Evolutionary conservation across 2,113 vertebrate species (phyloP).

Genomic region (Thymallus thymallus): DNA sequence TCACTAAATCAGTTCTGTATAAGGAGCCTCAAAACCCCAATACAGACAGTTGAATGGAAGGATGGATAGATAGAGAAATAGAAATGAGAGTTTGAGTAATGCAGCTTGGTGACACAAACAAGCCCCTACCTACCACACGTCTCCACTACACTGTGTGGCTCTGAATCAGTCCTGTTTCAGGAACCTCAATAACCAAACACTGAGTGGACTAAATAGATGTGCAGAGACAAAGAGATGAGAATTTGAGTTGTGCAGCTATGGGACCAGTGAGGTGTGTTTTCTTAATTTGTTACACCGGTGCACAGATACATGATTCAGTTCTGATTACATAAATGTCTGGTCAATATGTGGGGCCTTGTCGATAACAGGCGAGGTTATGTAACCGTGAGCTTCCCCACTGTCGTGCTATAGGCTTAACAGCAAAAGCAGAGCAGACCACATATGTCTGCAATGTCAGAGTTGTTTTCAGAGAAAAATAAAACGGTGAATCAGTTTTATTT

Average conservation of each 20-base stretch:
- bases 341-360: constrained; percentile 37
- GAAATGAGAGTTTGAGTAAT: background rate
- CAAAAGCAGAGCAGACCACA: constrained; percentile 1
- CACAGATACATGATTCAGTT: constrained; percentile 58
- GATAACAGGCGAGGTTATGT: constrained; percentile 34
- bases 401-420: background rate
- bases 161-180: constrained; percentile 29
- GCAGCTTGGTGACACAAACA: background rate
- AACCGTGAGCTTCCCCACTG: background rate
- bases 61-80: background rate
- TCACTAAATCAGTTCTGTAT: constrained; percentile 27
- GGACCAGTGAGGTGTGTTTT: constrained; percentile 3
- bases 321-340: constrained; percentile 42
- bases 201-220: background rate
- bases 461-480: constrained; percentile 36
- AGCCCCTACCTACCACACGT: background rate
- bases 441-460: constrained; percentile 18
- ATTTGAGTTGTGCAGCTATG: background rate
- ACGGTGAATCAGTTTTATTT: constrained; percentile 18
- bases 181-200: constrained; percentile 33
- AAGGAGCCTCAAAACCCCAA: constrained; percentile 35
- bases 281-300: constrained; percentile 39
- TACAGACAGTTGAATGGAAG: background rate
- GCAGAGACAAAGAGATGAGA: background rate
- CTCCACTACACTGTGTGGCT: background rate